These are phyloP conservation scores for Callionymus lyra DNA, from an alignment of 2,113 vertebrate species.

Conservation along the genomic window DNA sequence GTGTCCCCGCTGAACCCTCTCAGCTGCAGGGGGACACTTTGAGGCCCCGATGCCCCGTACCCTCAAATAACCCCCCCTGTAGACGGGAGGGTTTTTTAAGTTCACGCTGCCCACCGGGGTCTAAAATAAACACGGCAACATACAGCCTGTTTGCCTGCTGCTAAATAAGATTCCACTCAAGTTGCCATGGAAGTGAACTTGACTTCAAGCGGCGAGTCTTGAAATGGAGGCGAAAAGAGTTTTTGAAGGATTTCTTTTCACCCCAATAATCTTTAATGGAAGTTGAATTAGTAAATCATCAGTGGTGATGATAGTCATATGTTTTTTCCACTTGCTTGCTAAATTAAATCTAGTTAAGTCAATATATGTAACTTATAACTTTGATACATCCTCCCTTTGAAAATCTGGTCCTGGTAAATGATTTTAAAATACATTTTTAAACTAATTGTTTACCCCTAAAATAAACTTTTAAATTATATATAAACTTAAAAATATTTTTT, in stretches of 20 bases:
- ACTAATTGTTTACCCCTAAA: too few species aligned
- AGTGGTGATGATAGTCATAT: too few species aligned
- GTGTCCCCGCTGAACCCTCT: slow-evolving; percentile 30
- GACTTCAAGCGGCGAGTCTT: slow-evolving; percentile 14
- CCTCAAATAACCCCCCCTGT: slow-evolving; percentile 25
- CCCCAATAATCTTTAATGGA: too few species aligned
- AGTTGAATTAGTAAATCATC: neutral
- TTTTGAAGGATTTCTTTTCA: neutral
- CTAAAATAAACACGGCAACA: slow-evolving; percentile 37
- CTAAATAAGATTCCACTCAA: slow-evolving; percentile 54
- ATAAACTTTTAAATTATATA: too few species aligned
- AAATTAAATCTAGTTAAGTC: too few species aligned
- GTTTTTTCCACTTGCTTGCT: too few species aligned
- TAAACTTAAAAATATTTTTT: too few species aligned
- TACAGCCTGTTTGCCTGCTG: slow-evolving; percentile 19
- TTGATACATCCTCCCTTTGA: too few species aligned
- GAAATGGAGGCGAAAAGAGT: slow-evolving; percentile 7
- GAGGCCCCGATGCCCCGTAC: slow-evolving; percentile 21
- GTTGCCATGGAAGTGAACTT: slow-evolving; percentile 33
- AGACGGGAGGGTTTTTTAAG: slow-evolving; percentile 27
- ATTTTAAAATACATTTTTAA: too few species aligned
- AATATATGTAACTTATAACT: too few species aligned
- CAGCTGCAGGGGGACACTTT: neutral
- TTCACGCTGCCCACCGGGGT: slow-evolving; percentile 10
- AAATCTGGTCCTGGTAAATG: too few species aligned